Evolutionary conservation across 2,797 vertebrate genomes (phyloP).

Genomic region (Hoplostethus mediterraneus): DNA sequence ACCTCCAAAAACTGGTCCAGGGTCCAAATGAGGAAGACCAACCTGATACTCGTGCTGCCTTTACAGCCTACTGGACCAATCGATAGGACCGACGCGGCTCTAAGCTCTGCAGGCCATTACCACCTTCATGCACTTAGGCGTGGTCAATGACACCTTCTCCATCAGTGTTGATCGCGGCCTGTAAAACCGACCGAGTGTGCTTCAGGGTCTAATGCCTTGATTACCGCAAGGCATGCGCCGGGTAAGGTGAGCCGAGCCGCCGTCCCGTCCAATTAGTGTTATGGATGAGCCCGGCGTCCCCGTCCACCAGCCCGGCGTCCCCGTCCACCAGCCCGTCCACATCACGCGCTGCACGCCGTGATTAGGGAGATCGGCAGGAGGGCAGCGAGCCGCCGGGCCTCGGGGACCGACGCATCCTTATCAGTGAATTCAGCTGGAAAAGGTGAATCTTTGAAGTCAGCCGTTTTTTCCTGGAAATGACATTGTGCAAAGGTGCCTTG

Average conservation of each 20-base stretch:
- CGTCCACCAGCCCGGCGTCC: neutral
- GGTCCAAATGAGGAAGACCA: slow-evolving; percentile 27
- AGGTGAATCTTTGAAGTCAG: slow-evolving; percentile 24
- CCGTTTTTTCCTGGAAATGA: slow-evolving; percentile 3
- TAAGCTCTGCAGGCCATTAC: slow-evolving; percentile 13
- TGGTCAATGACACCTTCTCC: slow-evolving; percentile 29
- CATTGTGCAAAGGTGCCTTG: neutral
- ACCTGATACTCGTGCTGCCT: neutral
- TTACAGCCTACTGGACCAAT: neutral
- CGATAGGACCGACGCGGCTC: slow-evolving; percentile 26
- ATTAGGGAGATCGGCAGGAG: neutral
- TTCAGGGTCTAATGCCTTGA: slow-evolving; percentile 49
- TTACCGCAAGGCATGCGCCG: slow-evolving; percentile 42
- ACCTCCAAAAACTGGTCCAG: slow-evolving; percentile 6
- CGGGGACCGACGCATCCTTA: neutral
- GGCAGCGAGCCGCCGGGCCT: slow-evolving; percentile 5
- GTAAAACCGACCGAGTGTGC: slow-evolving; percentile 21
- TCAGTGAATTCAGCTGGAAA: neutral
- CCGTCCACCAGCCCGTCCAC: neutral
- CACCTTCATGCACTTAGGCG: slow-evolving; percentile 18
- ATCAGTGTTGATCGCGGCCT: slow-evolving; percentile 28
- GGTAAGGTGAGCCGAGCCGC: slow-evolving; percentile 20
- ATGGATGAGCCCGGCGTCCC: slow-evolving; percentile 57
- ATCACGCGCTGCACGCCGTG: neutral
- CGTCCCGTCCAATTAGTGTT: slow-evolving; percentile 69